Conservation (phyloP, 2,888 invertebrate species). For the Cephus runcator region DNA sequence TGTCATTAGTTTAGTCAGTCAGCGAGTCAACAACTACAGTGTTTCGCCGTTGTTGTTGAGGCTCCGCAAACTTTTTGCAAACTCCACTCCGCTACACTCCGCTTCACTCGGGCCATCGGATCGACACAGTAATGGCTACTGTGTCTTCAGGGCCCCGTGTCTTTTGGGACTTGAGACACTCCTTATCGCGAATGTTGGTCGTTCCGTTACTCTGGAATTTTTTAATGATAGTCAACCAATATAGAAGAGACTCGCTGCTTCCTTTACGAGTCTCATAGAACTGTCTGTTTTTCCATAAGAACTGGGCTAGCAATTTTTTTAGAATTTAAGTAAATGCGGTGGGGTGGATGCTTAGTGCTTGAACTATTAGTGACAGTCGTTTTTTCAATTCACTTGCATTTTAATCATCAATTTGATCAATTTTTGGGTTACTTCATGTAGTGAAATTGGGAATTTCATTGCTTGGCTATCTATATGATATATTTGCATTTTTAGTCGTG, state of each 20-base stretch:
- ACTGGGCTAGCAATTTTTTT: too few relatives aligned
- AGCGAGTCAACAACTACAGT: conserved; percentile 60
- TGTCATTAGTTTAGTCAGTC: conserved; percentile 64
- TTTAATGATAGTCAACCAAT: background rate
- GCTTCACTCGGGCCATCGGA: background rate
- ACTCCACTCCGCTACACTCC: background rate
- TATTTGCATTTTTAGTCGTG: background rate
- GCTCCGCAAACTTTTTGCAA: background rate
- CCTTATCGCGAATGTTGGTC: background rate
- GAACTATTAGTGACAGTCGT: background rate
- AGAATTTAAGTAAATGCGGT: background rate
- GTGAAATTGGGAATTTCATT: background rate
- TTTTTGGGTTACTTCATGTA: too few relatives aligned
- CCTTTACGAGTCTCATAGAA: background rate
- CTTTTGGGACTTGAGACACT: background rate
- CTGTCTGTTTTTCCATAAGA: background rate
- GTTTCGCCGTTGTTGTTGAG: conserved; percentile 37
- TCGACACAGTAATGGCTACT: background rate
- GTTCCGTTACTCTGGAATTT: background rate
- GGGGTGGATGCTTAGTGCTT: background rate
- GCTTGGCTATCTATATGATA: background rate
- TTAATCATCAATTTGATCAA: too few relatives aligned
- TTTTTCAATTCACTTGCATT: background rate
- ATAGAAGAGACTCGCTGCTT: too few relatives aligned
- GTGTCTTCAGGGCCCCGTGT: background rate